Evolutionary conservation across 2,797 vertebrate species (phyloP), one percentile per base, ranked within the genome.

Genomic region (Catamblyrhynchus diadema): DNA sequence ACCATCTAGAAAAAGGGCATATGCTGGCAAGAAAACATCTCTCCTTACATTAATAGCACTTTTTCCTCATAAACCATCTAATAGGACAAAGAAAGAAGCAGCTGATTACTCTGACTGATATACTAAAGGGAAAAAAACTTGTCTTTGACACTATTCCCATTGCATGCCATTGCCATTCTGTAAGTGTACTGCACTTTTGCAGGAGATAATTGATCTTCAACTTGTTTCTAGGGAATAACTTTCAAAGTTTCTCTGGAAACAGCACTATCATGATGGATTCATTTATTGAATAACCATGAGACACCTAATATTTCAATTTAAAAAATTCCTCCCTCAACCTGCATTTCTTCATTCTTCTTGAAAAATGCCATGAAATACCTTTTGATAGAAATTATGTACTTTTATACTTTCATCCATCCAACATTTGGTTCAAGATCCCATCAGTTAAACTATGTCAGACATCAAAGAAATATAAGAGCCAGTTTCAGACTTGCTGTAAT

Each of bases 151-250:
- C 44, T 85, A 44, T 85, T 93, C 81, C 78, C 59, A 57, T 81
- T 60, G 35, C 53, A 35, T 45, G 32, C 28, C 62, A n/a, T 80
- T 93, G 41, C 33, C 50, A 50, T 74, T 90, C 59, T 72, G 81
- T 80, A 82, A 82, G 74, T 14, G 2, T 17, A n/a, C 19, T 80
- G 47, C 60, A 48, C 16, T 54, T 85, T 77, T 71, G 78, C 33
- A 39, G 47, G 71, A 91, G 66, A 81, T 92, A 94, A 93, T 42
- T 69, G 42, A 84, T 95, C 78, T 86, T 93, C 72, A 71, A 56
- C 85, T 81, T 74, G 57, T 88, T 96, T 88, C 90, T 81, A 75
- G 62, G 54, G 88, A 93, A 89, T 81, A 66, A 81, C 28, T 95
- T 92, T 71, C 37, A 35, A 64, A 70, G 57, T 92, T 88, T 77